A percentile compares a stretch with the other conserved stretches of the same genome.
These are phyloP conservation scores for Scatophagus argus DNA, from an alignment of 2,113 vertebrate species.

Conservation along the genomic window DNA sequence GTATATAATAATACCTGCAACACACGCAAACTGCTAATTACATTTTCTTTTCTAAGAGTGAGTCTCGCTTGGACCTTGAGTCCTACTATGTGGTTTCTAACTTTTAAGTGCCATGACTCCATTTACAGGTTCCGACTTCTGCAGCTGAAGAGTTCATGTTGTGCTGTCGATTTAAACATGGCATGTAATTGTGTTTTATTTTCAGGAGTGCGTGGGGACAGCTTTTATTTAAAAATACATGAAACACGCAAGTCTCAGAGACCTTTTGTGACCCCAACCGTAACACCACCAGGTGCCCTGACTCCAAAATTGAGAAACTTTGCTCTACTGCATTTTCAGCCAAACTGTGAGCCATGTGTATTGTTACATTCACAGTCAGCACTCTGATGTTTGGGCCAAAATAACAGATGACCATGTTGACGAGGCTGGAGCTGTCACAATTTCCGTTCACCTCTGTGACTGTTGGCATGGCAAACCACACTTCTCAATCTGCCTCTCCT, in stretches of 20 bases:
- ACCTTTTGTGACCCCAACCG: slow-evolving; percentile 24
- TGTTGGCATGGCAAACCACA: slow-evolving; percentile 45
- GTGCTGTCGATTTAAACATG: not conserved
- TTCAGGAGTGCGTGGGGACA: not conserved
- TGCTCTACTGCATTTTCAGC: slow-evolving; percentile 29
- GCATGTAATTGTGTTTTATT: not conserved
- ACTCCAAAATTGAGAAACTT: slow-evolving; percentile 43
- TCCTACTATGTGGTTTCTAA: not conserved
- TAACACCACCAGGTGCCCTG: slow-evolving; percentile 31
- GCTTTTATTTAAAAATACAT: not conserved
- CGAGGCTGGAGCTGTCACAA: slow-evolving; percentile 53
- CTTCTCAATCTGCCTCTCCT: slow-evolving; percentile 68
- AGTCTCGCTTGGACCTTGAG: not conserved
- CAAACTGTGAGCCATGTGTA: slow-evolving; percentile 54
- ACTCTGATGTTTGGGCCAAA: slow-evolving; percentile 67
- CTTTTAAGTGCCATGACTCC: not conserved
- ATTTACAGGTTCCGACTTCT: slow-evolving; percentile 1
- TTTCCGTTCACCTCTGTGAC: slow-evolving; percentile 69
- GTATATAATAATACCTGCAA: not conserved
- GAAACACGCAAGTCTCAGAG: not conserved
- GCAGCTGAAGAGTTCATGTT: not conserved
- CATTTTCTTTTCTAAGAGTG: not conserved
- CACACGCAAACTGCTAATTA: slow-evolving; percentile 1
- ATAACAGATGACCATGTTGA: slow-evolving; percentile 69
- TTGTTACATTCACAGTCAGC: slow-evolving; percentile 49